phyloP scores from a whole-genome alignment of 2,888 invertebrate species.

The Resseliella maxima region DNA sequence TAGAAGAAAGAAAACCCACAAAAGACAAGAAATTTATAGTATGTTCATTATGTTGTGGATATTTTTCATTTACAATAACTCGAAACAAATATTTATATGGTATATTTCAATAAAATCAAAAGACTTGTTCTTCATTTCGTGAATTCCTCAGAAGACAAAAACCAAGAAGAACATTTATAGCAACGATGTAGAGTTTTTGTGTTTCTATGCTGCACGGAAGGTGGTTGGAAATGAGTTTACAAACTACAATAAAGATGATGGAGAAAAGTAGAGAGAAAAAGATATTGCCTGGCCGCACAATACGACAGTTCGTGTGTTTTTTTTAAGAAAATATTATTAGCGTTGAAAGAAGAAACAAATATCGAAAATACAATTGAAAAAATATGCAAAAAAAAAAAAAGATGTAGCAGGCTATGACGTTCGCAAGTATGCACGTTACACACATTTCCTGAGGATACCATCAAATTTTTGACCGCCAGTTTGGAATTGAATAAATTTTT shows the following conservation, averaged over 20 bases:
- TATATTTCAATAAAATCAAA: not conserved
- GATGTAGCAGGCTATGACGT: not conserved
- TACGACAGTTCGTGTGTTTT: not conserved
- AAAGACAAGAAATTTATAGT: not conserved
- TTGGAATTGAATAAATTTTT: slow-evolving; percentile 24
- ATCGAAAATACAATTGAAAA: slow-evolving; percentile 18
- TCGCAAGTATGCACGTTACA: not conserved
- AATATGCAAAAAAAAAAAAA: not conserved
- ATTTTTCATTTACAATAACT: not conserved
- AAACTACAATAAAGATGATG: not conserved
- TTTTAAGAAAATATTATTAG: slow-evolving; percentile 2
- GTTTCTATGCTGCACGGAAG: not conserved
- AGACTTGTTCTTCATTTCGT: slow-evolving; percentile 30
- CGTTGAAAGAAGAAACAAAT: not conserved
- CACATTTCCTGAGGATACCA: slow-evolving; percentile 7
- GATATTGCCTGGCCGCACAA: slow-evolving; percentile 8
- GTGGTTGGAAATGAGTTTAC: not conserved
- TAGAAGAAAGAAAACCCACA: not conserved
- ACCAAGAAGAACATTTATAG: slow-evolving; percentile 9
- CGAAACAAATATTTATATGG: slow-evolving; percentile 2
- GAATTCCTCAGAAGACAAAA: slow-evolving; percentile 24
- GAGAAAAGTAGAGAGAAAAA: not conserved
- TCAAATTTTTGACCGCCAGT: slow-evolving; percentile 16
- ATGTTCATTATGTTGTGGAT: not conserved
- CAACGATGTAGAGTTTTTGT: not conserved